Evolutionary conservation across 2,113 vertebrate genomes (phyloP), one percentile per base, ranked within the genome.

Genomic region (Murina feae): DNA sequence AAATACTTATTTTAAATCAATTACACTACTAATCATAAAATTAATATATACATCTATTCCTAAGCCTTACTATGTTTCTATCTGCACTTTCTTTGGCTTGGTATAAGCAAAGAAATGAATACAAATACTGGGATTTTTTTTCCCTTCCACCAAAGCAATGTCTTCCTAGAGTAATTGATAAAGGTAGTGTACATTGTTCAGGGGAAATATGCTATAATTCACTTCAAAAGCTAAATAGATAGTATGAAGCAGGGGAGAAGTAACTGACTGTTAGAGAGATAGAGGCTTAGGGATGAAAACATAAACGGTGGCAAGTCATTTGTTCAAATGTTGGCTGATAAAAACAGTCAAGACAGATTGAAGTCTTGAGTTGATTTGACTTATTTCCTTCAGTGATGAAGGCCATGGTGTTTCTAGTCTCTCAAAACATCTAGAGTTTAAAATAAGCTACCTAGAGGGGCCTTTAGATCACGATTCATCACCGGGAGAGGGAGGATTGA

Each of bases 311-410:
- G 95, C 95, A 96, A 97, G 96, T 97, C 97, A 97, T 98, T 98
- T 97, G 96, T 98, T 32, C 92, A 97, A 98, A 98, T 93, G 95
- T 95, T 97, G 94, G 84, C 97, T 98, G 98, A 98, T 98, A 98
- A 98, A 98, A 98, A 92, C 97, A 95, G 87, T 95, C 96, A 97
- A 98, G 97, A 94, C 89, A 96, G 98, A 98, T 98, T 97, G 98
- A 98, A 98, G 97, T 97, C 96, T 97, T 98, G 96, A 97, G 96
- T 98, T 98, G 95, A 96, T 98, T 98, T 98, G 97, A 98, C 97
- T 98, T 98, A 98, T 98, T 98, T 98, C 98, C 94, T 89, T 89
- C 94, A 55, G 68, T 95, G 96, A 97, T 97, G 97, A 97, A 98
- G 97, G 60, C 96, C 94, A 94, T 93, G 95, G 96, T 94, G 69